Evolutionary conservation across 2,113 vertebrate genomes (phyloP), one percentile per base, ranked within the genome.

Genomic region (Mandrillus leucophaeus): DNA sequence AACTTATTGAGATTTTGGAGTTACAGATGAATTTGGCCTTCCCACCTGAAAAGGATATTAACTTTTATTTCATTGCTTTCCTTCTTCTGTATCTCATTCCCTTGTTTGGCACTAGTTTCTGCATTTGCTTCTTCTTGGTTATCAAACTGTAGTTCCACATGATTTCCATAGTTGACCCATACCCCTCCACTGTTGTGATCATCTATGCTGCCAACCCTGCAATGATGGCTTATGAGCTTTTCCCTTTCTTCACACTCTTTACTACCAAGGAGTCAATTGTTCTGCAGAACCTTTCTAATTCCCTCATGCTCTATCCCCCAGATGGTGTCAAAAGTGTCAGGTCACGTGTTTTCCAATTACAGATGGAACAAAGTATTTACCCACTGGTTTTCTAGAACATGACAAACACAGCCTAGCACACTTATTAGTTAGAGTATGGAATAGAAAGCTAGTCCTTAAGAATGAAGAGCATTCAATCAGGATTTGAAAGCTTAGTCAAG

Each of bases 71-170:
- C 32, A 90, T 48, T 95, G 48, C 7, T 80, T 96, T 97, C 68
- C 12, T 73, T 95, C 50, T 16, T 87, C 30, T 86, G 18, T 43
- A 43, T 73, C 73, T 57, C 35, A 92, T 93, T 94, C 4, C 38
- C 50, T 93, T 92, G 16, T 70, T 89, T 89, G 8, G 81, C 11
- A 92, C 10, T 93, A 43, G 40, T 83, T 96, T 96, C n/a, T 94
- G 25, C 22, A 92, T 94, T 96, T 92, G 64, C 64, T 96, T 90
- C 32, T 95, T 92, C n/a, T 95, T 88, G 50, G 55, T 93, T 82
- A 84, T 72, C 40, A 90, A 91, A 20, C 18, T 59, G 6, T 10
- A 55, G 8, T 35, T 88, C 72, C 40, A 72, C 14, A n/a, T 82
- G 27, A 38, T 94, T 23, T 90, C 7, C n/a, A 64, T 79, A 50